Percentiles rank a stretch among this genome's conserved stretches.
These are phyloP conservation scores for Chinchilla lanigera DNA, from an alignment of 2,113 vertebrate species.

Conservation along the genomic window DNA sequence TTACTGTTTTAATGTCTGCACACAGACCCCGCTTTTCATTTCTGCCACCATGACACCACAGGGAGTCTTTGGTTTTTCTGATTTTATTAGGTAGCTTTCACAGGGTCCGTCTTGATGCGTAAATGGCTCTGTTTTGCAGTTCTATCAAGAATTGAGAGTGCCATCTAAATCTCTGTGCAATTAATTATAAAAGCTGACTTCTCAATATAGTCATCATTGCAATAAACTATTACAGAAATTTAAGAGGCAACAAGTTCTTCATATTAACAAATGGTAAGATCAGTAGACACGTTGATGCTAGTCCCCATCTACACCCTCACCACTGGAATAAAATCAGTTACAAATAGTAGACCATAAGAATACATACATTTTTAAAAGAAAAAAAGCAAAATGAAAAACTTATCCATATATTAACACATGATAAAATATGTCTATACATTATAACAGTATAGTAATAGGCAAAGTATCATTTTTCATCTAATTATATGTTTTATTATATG, in stretches of 20 bases:
- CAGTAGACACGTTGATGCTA: background rate
- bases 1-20: conserved; percentile 30
- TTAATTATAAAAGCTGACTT: conserved; percentile 4
- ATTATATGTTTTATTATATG: background rate
- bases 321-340: background rate
- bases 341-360: background rate
- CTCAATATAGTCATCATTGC: background rate
- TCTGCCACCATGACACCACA: background rate
- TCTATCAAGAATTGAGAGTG: background rate
- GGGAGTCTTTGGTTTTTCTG: background rate
- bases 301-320: background rate
- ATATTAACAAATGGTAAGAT: background rate
- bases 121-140: background rate
- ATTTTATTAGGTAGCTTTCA: background rate
- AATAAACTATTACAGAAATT: background rate
- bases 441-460: background rate
- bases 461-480: background rate
- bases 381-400: background rate
- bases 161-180: background rate
- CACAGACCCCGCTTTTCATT: background rate
- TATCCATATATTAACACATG: background rate
- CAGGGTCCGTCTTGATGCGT: background rate
- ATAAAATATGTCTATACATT: background rate
- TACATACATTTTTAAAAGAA: background rate
- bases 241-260: background rate